Evolutionary conservation across 2,888 invertebrate species (phyloP).

Genomic region (Tethea ocularis): DNA sequence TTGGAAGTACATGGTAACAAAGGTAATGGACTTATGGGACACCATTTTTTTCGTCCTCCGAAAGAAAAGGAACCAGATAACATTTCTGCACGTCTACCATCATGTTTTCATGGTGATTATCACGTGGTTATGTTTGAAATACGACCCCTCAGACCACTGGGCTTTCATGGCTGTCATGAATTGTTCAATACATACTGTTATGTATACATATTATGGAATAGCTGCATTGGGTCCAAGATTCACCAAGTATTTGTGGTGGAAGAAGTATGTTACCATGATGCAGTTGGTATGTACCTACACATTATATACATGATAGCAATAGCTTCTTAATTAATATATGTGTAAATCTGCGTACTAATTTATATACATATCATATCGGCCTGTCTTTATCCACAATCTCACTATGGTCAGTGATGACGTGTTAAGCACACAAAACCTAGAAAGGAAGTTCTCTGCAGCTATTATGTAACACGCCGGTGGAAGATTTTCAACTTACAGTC

Average conservation of each 20-base stretch:
- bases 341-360: too few relatives aligned
- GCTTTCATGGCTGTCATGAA: constrained; percentile 87
- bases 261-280: constrained; percentile 89
- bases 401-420: too few relatives aligned
- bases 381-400: too few relatives aligned
- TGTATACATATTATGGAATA: constrained; percentile 89
- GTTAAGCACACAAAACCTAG: too few relatives aligned
- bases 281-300: constrained; percentile 84
- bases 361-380: too few relatives aligned
- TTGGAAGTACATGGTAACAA: constrained; percentile 89
- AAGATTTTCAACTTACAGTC: too few relatives aligned
- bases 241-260: constrained; percentile 91
- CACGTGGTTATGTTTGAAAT: constrained; percentile 88
- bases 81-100: constrained; percentile 93
- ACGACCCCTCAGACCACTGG: constrained; percentile 88
- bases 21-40: constrained; percentile 87
- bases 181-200: constrained; percentile 87
- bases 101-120: constrained; percentile 88
- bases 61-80: constrained; percentile 89
- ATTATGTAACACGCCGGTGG: too few relatives aligned
- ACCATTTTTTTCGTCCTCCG: constrained; percentile 92
- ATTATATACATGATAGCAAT: too few relatives aligned
- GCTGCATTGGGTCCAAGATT: constrained; percentile 87
- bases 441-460: too few relatives aligned
- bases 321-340: too few relatives aligned